Conservation (phyloP, 2,113 vertebrate species). For the Craseonycteris thonglongyai region DNA sequence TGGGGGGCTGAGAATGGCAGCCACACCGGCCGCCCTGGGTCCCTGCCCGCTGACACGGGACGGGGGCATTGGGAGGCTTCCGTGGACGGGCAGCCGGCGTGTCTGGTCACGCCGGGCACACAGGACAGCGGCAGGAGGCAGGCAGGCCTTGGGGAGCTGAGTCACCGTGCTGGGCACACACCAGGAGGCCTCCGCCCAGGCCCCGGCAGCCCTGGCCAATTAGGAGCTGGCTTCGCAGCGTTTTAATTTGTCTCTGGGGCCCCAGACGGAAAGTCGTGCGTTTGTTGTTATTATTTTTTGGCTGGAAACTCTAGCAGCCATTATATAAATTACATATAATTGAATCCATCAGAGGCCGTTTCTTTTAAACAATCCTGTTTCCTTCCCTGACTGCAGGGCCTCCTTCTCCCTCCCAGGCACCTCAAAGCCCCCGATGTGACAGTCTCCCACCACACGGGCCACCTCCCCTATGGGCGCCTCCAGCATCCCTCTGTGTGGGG, state of each 20-base stretch:
- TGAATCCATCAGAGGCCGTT: slow-evolving; percentile 23
- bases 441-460: neutral
- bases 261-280: slow-evolving; percentile 44
- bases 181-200: neutral
- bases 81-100: neutral
- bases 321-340: slow-evolving; percentile 46
- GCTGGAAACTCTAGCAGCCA: slow-evolving; percentile 34
- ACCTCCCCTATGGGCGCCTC: neutral
- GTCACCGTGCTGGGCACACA: neutral
- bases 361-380: slow-evolving; percentile 29
- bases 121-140: fast-evolving
- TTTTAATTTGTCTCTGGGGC: slow-evolving; percentile 43
- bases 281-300: slow-evolving; percentile 41
- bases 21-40: fast-evolving
- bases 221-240: neutral
- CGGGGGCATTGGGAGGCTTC: fast-evolving
- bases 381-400: neutral
- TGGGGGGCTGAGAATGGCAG: neutral
- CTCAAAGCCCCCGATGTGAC: neutral
- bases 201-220: neutral
- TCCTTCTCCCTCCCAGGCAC: neutral
- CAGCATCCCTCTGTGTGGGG: no score
- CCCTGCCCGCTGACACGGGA: fast-evolving
- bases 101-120: no score
- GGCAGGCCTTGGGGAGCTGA: neutral